Base-by-base conservation (phyloP, 2,888 invertebrate genomes). In the Dendrolimus houi region DNA sequence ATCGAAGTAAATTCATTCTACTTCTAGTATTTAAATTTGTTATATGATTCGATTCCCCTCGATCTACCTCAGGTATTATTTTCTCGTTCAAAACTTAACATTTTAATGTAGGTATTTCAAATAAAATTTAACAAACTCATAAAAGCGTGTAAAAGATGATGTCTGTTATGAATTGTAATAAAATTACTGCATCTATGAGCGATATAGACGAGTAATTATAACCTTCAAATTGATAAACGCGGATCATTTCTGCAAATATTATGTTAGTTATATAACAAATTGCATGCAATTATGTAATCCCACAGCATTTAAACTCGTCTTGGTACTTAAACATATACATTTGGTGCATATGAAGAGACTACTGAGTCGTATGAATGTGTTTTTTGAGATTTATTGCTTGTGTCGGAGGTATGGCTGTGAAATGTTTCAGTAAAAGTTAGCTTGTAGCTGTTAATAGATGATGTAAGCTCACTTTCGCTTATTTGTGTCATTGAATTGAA, bases 361-460 rank as follows among this genome's bases (percentile, higher is more conserved):
- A 47, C 47, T 57, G 55, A 55, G 14, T 8, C 10, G 56, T 56
- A 58, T 58, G 57, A 57, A 58, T 58, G 55, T 53, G 47, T 12
- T 47, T 47, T 47, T 47, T 47, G 47, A 47, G 12, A 12, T 47
- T 29, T 29, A 29, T 29, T 29, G 29, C 29, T 54, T 17, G 54
- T 59, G 56, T 58, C 57, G 52, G 58, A 55, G 52, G 41, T 54
- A 29, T 29, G 29, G 53, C 14, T 10, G 57, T 53, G 55, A 59
- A 57, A 52, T 40, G 52, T 42, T 29, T 29, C 29, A 29, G 58
- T 58, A 59, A 63, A 57, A 63, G 61, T 56, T 52, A 57, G 57
- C 55, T 56, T 55, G 54, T 47, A 57, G 59, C 58, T 58, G 61
- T 58, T 63, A 63, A 60, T 59, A 55, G 55, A 29, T 53, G 42